Evolutionary conservation across 2,797 vertebrate species (phyloP), one percentile per base, ranked within the genome.

Genomic region (Coreius guichenoti): DNA sequence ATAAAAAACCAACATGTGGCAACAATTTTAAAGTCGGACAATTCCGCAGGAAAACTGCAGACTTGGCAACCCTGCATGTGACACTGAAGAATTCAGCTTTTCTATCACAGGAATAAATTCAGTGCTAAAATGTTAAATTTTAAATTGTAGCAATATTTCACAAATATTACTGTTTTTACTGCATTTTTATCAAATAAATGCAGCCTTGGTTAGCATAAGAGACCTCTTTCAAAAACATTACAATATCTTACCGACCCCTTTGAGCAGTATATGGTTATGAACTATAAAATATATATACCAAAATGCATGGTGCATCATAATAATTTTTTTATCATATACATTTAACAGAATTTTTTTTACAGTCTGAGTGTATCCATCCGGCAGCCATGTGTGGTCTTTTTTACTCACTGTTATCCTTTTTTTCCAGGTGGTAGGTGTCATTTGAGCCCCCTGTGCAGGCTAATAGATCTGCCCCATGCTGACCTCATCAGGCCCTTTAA

Each of bases 401-500:
- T 39, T 47, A 8, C 17, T 65, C 13, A 63, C n/a, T 47, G 8
- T 79, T 63, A 19, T 45, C 1, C 14, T 63, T 12, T 26, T 81
- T 70, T 29, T 17, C 49, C 16, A 43, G 31, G 67, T 39, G 14
- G n/a, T 36, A 29, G 23, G 16, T 81, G 49, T 81, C n/a, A 45
- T 79, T 45, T 68, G 43, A 43, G 75, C 54, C 58, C 36, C 70
- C 5, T 45, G 36, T 72, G 63, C 56, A 70, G 65, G 61, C 39
- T 45, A 79, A 23, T 51, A 56, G 68, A 76, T 76, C 17, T 26
- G 13, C 33, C 31, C 72, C 68, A 31, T 63, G 67, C 82, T 74
- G 72, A 69, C 26, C 29, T 86, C 77, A 87, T 88, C 77, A 81
- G 47, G 29, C 85, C 65, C 63, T 76, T 85, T 88, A 85, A 86